Percentiles rank a stretch among this genome's conserved stretches.
phyloP scores from a whole-genome alignment of 2,113 vertebrate genomes.

The Hippocampus abdominalis region DNA sequence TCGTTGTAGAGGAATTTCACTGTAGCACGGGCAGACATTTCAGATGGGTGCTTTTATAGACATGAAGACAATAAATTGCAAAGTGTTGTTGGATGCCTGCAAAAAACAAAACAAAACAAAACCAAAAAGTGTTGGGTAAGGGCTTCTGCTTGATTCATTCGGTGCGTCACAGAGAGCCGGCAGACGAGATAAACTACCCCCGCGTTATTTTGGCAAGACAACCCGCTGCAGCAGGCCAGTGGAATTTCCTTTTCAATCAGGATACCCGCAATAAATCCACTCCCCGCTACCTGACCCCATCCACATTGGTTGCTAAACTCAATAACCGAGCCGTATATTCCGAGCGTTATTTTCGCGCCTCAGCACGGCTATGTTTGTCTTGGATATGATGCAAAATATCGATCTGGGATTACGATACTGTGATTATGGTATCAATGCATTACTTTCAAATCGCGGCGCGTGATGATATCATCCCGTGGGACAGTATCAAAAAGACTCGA shows the following conservation, averaged over 20 bases:
- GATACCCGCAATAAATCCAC: conserved; percentile 2
- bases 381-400: not conserved
- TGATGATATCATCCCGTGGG: no score
- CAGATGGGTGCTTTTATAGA: not conserved
- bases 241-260: not conserved
- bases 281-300: not conserved
- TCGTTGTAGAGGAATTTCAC: no score
- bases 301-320: not conserved
- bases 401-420: no score
- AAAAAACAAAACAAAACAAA: not conserved
- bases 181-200: not conserved
- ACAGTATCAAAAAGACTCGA: no score
- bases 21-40: not conserved
- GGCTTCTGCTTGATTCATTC: not conserved
- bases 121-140: not conserved
- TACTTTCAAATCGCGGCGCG: no score
- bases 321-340: not conserved
- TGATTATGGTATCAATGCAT: no score
- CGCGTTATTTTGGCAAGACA: conserved; percentile 4
- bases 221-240: not conserved
- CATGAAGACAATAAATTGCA: not conserved
- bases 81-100: not conserved
- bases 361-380: not conserved
- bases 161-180: not conserved
- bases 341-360: not conserved